phyloP scores from a whole-genome alignment of 2,113 vertebrate species.

The Nycticryphes semicollaris region DNA sequence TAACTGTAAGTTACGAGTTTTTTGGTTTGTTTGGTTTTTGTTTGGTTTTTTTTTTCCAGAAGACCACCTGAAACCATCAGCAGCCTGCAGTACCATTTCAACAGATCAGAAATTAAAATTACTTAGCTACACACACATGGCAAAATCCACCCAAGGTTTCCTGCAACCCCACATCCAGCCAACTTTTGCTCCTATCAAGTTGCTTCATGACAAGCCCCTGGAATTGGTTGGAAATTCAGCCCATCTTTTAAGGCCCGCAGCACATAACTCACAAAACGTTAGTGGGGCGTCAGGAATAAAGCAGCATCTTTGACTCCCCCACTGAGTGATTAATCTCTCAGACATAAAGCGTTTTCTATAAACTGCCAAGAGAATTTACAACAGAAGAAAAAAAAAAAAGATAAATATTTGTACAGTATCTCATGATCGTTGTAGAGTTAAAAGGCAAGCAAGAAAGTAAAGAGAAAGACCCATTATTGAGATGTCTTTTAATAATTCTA shows the following conservation, averaged over 20 bases:
- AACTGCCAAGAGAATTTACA: not conserved
- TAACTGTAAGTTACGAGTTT: too few species aligned
- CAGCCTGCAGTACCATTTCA: not conserved
- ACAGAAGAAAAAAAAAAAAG: not conserved
- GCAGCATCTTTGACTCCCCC: rapidly evolving
- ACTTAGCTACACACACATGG: not conserved
- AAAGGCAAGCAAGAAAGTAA: not conserved
- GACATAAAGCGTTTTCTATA: not conserved
- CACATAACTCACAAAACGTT: not conserved
- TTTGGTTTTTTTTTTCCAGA: not conserved
- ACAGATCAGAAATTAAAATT: not conserved
- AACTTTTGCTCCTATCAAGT: not conserved
- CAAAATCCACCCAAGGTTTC: not conserved
- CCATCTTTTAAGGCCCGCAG: not conserved
- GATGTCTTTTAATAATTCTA: not conserved
- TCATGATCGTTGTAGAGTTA: not conserved
- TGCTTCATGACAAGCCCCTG: not conserved
- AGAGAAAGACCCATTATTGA: not conserved
- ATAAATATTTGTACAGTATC: not conserved
- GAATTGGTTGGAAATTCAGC: not conserved
- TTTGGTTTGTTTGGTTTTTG: too few species aligned
- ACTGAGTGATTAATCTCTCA: not conserved
- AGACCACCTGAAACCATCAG: not conserved
- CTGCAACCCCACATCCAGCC: not conserved
- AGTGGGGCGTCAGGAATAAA: not conserved